Evolutionary conservation across 1,140 invertebrate genomes (phyloP).

Genomic region (Nautilus pompilius): DNA sequence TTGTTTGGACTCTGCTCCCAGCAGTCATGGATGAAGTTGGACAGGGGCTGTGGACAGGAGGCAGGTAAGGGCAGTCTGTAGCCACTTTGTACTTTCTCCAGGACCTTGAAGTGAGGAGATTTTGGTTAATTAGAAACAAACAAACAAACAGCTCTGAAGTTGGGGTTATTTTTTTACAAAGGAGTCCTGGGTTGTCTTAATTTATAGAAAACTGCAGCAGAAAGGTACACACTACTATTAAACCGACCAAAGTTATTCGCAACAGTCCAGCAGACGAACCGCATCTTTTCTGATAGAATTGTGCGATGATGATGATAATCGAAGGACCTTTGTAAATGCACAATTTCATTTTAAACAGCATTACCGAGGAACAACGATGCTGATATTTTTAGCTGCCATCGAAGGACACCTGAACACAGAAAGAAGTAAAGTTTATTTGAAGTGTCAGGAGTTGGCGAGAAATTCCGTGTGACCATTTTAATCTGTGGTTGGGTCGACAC

Average conservation of each 20-base stretch:
- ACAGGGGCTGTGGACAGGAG: constrained; percentile 29
- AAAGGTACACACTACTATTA: neutral
- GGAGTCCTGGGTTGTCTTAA: neutral
- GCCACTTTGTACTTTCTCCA: constrained; percentile 37
- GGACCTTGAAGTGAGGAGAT: constrained; percentile 23
- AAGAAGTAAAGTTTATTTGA: no score
- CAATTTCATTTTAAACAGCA: no score
- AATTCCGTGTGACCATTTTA: no score
- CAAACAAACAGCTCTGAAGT: neutral
- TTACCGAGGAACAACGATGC: no score
- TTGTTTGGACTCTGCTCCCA: constrained; percentile 40
- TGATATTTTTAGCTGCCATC: no score
- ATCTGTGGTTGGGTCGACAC: no score
- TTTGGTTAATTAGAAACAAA: neutral
- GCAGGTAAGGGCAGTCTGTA: constrained; percentile 35
- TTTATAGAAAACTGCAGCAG: neutral
- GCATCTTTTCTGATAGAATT: neutral
- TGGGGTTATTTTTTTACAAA: neutral
- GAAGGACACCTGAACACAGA: no score
- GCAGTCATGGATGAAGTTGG: constrained; percentile 32
- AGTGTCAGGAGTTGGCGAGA: no score
- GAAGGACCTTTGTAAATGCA: no score
- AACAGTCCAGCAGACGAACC: neutral
- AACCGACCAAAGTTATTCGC: neutral
- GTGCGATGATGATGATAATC: neutral